Conservation (phyloP, 2,797 vertebrate species). For the Pristis pectinata region DNA sequence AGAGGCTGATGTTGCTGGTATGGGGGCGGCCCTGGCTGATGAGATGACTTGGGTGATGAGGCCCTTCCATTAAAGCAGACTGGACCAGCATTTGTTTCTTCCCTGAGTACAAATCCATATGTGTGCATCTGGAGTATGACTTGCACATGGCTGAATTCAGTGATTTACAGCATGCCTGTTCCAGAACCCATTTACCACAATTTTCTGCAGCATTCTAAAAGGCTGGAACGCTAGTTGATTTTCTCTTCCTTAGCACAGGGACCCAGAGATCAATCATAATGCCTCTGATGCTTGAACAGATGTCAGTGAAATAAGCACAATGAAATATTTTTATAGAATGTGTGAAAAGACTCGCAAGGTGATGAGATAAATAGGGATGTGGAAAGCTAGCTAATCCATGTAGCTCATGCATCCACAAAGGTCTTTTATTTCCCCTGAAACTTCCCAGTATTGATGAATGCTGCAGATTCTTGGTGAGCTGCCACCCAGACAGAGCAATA, state of each 20-base stretch:
- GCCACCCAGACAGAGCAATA: background rate
- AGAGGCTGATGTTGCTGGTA: background rate
- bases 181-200: background rate
- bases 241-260: background rate
- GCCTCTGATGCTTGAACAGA: background rate
- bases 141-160: background rate
- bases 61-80: background rate
- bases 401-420: background rate
- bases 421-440: background rate
- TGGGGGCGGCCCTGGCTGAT: background rate
- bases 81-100: background rate
- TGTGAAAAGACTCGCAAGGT: background rate
- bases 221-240: background rate
- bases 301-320: conserved; percentile 8
- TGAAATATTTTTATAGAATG: background rate
- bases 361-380: background rate
- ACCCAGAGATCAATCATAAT: background rate
- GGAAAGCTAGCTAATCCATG: background rate
- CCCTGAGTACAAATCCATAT: background rate
- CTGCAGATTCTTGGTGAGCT: background rate
- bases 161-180: background rate
- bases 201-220: background rate
- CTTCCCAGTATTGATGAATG: background rate
- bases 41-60: background rate
- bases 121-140: background rate